Conservation (phyloP, 2,888 invertebrate genomes). For the Pogonocherus hispidulus region DNA sequence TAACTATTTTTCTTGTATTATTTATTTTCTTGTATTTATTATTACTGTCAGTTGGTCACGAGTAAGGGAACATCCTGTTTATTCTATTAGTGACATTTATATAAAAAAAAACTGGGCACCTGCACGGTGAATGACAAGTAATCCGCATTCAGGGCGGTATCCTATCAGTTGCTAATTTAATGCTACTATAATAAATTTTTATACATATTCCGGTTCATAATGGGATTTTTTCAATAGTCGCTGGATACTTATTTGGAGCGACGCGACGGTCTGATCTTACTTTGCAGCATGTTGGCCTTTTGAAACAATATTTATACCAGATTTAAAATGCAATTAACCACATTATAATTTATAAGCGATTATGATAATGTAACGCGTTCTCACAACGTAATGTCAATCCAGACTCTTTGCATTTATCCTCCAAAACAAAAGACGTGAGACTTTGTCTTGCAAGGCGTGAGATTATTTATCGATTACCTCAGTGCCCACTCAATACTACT, state of each 20-base stretch:
- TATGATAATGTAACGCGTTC: constrained; percentile 22
- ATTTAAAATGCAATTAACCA: constrained; percentile 28
- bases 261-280: constrained; percentile 14
- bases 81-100: too few species aligned
- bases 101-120: too few species aligned
- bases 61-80: too few species aligned
- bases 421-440: constrained; percentile 7
- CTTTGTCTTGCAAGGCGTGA: background rate
- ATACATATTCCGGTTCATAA: background rate
- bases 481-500: constrained; percentile 6
- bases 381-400: background rate
- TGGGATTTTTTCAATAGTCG: constrained; percentile 12
- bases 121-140: too few species aligned
- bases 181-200: background rate
- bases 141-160: constrained; percentile 3
- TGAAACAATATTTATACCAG: constrained; percentile 27
- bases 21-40: too few species aligned
- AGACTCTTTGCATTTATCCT: constrained; percentile 8
- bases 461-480: constrained; percentile 13
- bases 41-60: too few species aligned
- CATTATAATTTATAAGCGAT: constrained; percentile 27
- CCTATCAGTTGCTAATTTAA: constrained; percentile 7
- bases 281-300: constrained; percentile 26
- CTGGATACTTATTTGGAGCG: constrained; percentile 12
- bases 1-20: too few species aligned